Evolutionary conservation across 2,797 vertebrate species (phyloP).

Genomic region (Meda fulgida): DNA sequence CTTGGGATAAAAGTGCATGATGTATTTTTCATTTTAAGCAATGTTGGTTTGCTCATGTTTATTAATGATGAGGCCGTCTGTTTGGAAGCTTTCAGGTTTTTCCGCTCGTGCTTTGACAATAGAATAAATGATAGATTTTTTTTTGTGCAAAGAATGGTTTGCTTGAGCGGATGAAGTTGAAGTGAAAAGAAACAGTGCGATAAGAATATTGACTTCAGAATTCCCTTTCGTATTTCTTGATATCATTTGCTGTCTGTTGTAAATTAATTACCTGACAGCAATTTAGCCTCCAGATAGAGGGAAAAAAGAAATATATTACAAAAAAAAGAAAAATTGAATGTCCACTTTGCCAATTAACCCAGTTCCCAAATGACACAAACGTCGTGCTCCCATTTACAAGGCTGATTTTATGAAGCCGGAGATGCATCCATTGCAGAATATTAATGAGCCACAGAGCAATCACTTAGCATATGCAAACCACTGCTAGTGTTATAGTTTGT

Average conservation of each 20-base stretch:
- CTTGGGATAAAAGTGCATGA: conserved; percentile 51
- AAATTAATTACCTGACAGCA: conserved; percentile 42
- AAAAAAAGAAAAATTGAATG: conserved; percentile 15
- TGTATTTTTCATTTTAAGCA: conserved; percentile 56
- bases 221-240: conserved; percentile 25
- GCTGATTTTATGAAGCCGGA: conserved; percentile 69
- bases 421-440: conserved; percentile 75
- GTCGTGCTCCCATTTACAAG: conserved; percentile 65
- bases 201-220: conserved; percentile 33
- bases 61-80: conserved; percentile 57
- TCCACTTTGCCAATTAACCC: conserved; percentile 50
- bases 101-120: conserved; percentile 54
- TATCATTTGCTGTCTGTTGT: conserved; percentile 30
- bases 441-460: conserved; percentile 73
- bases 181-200: conserved; percentile 34
- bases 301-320: conserved; percentile 1
- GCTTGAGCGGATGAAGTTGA: conserved; percentile 28
- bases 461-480: conserved; percentile 71
- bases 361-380: conserved; percentile 62
- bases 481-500: conserved; percentile 43
- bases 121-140: conserved; percentile 53
- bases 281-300: conserved; percentile 24
- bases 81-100: conserved; percentile 53
- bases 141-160: conserved; percentile 39
- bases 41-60: conserved; percentile 56